Evolutionary conservation across 2,888 invertebrate species (phyloP).

Genomic region (Sesamia inferens): DNA sequence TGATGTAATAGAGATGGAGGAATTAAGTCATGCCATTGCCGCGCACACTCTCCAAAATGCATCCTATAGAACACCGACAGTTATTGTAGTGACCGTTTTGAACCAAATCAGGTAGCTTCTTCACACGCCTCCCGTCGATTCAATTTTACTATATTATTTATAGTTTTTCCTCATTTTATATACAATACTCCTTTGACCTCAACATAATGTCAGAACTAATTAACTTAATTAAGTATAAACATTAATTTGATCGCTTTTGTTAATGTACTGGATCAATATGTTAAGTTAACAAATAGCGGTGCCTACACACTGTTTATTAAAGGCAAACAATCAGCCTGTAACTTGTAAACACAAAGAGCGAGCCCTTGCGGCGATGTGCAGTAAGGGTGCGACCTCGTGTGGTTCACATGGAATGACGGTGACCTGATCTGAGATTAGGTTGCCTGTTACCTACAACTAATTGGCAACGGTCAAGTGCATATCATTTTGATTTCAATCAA

Average conservation of each 20-base stretch:
- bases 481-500: no score
- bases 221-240: conserved; percentile 63
- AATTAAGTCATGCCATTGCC: no score
- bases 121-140: no score
- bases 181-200: conserved; percentile 14
- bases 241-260: conserved; percentile 60
- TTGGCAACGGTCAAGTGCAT: neutral
- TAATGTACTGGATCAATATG: conserved; percentile 69
- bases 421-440: conserved; percentile 12
- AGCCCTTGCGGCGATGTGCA: conserved; percentile 74
- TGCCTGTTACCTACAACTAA: neutral
- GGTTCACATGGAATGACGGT: conserved; percentile 25
- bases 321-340: conserved; percentile 75
- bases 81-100: no score
- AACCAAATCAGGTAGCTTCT: no score
- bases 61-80: no score
- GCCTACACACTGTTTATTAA: conserved; percentile 76
- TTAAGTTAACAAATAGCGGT: conserved; percentile 58
- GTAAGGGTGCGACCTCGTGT: conserved; percentile 63
- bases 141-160: no score
- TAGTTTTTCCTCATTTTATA: conserved; percentile 11
- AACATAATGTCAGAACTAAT: conserved; percentile 52
- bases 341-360: conserved; percentile 75
- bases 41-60: no score
- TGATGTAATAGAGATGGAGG: no score